phyloP scores from a whole-genome alignment of 2,113 vertebrate genomes.

The Mohoua ochrocephala region DNA sequence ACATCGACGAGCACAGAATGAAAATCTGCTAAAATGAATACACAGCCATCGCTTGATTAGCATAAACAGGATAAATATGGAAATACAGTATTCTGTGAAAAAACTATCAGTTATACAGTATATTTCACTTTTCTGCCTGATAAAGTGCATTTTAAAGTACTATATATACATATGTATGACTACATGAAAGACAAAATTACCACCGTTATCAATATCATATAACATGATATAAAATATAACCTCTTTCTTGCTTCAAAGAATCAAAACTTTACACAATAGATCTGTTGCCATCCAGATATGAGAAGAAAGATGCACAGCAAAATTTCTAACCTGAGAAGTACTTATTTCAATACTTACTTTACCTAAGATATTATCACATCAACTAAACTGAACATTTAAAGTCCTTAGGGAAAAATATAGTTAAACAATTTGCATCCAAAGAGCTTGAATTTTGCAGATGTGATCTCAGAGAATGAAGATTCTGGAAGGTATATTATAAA shows the following conservation, averaged over 20 bases:
- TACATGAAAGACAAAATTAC: not conserved
- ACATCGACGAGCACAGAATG: not conserved
- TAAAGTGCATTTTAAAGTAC: not conserved
- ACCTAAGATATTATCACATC: not conserved
- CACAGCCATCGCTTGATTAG: not conserved
- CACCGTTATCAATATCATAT: not conserved
- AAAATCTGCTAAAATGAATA: conserved; percentile 38
- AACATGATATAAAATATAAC: not conserved
- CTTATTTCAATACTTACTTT: not conserved
- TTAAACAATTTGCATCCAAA: not conserved
- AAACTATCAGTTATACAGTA: not conserved
- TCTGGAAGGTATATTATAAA: not conserved
- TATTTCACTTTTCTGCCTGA: not conserved
- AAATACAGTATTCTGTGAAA: not conserved
- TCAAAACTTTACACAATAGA: not conserved
- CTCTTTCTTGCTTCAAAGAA: not conserved
- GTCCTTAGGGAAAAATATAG: not conserved
- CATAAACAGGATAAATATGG: conserved; percentile 18
- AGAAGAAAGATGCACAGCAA: not conserved
- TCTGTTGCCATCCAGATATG: not conserved
- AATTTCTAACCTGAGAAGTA: not conserved
- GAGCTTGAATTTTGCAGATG: not conserved
- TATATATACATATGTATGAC: not conserved
- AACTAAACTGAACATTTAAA: not conserved
- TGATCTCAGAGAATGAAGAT: not conserved